These are phyloP conservation scores for Elaphurus davidianus DNA, from an alignment of 2,113 vertebrate species.

Conservation along the genomic window DNA sequence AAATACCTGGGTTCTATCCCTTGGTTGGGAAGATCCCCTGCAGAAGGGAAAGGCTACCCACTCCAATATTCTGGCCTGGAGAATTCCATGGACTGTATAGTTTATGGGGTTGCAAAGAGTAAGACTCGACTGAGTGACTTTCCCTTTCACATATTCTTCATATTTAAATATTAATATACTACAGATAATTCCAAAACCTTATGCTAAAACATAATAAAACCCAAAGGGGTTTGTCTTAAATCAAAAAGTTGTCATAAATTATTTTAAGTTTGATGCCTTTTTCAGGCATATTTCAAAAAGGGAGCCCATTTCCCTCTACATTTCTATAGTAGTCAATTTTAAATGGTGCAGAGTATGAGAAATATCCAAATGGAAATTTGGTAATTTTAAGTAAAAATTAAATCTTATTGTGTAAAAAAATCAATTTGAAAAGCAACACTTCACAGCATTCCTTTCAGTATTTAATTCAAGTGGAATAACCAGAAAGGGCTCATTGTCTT, in stretches of 20 bases:
- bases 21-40: not conserved
- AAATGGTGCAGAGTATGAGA: constrained; percentile 26
- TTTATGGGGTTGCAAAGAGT: not conserved
- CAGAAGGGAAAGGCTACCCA: not conserved
- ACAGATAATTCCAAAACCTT: not conserved
- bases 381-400: constrained; percentile 33
- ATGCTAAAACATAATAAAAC: not conserved
- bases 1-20: not conserved
- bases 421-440: constrained; percentile 31
- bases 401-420: constrained; percentile 7
- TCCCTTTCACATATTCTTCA: not conserved
- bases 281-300: constrained; percentile 37
- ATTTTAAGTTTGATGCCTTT: not conserved
- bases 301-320: not conserved
- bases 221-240: not conserved
- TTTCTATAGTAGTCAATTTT: constrained; percentile 14
- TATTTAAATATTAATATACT: not conserved
- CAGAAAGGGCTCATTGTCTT: not conserved
- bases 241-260: constrained; percentile 31
- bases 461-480: constrained; percentile 44
- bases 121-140: not conserved
- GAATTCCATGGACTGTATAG: not conserved
- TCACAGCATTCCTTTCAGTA: not conserved
- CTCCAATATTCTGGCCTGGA: not conserved
- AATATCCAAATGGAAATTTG: constrained; percentile 41